Conservation (phyloP, 2,113 vertebrate species). For the Cheilinus undulatus region DNA sequence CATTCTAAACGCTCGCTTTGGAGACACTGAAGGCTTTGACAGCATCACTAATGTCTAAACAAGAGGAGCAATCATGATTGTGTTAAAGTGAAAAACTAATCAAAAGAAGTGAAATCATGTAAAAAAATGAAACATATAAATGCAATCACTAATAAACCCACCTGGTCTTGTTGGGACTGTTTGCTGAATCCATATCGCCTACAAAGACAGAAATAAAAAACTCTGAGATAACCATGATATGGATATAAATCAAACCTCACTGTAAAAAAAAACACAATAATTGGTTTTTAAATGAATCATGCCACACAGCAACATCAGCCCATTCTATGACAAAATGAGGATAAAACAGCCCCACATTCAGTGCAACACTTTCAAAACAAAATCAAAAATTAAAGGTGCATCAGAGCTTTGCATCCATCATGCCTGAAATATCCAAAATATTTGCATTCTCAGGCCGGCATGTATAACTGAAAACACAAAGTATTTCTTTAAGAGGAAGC, state of each 20-base stretch:
- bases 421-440: slow-evolving; percentile 33
- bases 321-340: background rate
- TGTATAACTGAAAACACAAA: slow-evolving; percentile 3
- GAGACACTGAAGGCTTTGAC: no score
- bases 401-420: slow-evolving; percentile 46
- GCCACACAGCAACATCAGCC: slow-evolving; percentile 29
- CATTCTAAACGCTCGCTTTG: no score
- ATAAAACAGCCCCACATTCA: background rate
- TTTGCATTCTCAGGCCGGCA: slow-evolving; percentile 20
- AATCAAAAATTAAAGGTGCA: background rate
- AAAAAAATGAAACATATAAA: background rate
- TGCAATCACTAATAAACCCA: slow-evolving; percentile 68
- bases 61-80: no score
- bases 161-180: slow-evolving; percentile 89
- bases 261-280: no score
- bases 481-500: background rate
- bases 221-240: background rate
- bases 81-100: no score
- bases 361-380: background rate
- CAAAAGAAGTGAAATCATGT: no score
- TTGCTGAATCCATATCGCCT: slow-evolving; percentile 94
- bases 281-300: no score
- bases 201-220: slow-evolving; percentile 8
- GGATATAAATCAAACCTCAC: no score
- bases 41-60: no score